phyloP scores from a whole-genome alignment of 2,888 invertebrate species.

The Itoplectis maculator region DNA sequence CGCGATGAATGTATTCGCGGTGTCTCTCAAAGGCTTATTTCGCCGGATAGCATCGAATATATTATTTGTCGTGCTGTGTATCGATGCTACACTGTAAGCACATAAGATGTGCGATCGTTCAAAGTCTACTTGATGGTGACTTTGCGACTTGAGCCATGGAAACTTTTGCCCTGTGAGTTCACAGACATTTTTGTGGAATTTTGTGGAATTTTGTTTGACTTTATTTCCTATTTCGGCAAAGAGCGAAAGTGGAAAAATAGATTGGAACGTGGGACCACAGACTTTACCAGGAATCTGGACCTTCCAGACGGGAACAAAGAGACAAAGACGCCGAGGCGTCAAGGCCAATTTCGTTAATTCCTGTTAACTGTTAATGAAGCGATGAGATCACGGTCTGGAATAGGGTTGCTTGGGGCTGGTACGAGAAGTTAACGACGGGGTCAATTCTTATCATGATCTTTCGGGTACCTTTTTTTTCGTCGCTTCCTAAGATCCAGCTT shows the following conservation, averaged over 20 bases:
- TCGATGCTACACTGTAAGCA: slow-evolving; percentile 12
- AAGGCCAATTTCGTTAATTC: neutral
- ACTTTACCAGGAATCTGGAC: neutral
- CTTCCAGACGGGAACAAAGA: neutral
- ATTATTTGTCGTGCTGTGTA: slow-evolving; percentile 13
- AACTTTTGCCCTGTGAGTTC: too few relatives aligned
- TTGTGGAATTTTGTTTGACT: too few relatives aligned
- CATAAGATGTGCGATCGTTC: neutral
- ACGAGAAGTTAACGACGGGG: too few relatives aligned
- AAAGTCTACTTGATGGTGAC: neutral
- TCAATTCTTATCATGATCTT: neutral
- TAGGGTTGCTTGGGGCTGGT: too few relatives aligned
- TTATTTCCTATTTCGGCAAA: too few relatives aligned
- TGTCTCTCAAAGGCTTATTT: slow-evolving; percentile 67
- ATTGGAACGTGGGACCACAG: neutral
- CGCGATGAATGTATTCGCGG: slow-evolving; percentile 63
- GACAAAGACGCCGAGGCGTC: neutral
- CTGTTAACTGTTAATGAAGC: neutral
- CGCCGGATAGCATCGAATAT: slow-evolving; percentile 62
- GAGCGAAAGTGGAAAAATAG: too few relatives aligned
- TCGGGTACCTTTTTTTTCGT: neutral
- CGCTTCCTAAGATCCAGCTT: neutral
- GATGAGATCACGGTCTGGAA: neutral
- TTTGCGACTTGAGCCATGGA: slow-evolving; percentile 17
- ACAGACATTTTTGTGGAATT: too few relatives aligned